phyloP scores from a whole-genome alignment of 2,888 invertebrate species.

The Hirudinaria manillensis region DNA sequence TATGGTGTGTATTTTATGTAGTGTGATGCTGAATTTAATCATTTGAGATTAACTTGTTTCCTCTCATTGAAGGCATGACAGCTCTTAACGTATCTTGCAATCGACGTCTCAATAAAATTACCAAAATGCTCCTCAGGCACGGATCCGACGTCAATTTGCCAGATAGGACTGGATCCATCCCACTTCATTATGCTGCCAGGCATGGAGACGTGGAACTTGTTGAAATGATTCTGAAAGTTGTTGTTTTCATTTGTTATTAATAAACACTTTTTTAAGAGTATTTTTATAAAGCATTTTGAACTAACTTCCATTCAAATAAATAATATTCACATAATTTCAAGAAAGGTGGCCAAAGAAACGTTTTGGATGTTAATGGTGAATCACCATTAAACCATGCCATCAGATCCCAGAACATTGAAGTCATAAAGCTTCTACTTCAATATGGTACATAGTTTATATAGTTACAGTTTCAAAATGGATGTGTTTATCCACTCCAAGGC shows the following conservation, averaged over 20 bases:
- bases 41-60: background rate
- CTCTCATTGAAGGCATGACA: background rate
- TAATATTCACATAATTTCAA: background rate
- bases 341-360: background rate
- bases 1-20: slow-evolving; percentile 2
- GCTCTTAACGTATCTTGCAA: slow-evolving; percentile 1
- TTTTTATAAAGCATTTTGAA: too few species aligned
- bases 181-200: slow-evolving; percentile 11
- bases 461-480: too few species aligned
- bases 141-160: background rate
- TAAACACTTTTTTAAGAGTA: background rate
- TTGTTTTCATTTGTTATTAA: background rate
- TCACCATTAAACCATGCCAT: slow-evolving; percentile 9
- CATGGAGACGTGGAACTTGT: slow-evolving; percentile 11
- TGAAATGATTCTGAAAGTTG: slow-evolving; percentile 6
- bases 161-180: slow-evolving; percentile 4
- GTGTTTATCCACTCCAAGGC: background rate
- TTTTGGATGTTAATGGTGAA: slow-evolving; percentile 9
- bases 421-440: background rate
- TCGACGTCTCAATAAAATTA: background rate
- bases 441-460: background rate
- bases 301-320: background rate
- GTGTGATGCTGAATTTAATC: background rate
- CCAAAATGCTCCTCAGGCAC: background rate
- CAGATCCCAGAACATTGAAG: slow-evolving; percentile 2